These are phyloP conservation scores for Epinephelus moara DNA, from an alignment of 2,113 vertebrate genomes.

Conservation along the genomic window DNA sequence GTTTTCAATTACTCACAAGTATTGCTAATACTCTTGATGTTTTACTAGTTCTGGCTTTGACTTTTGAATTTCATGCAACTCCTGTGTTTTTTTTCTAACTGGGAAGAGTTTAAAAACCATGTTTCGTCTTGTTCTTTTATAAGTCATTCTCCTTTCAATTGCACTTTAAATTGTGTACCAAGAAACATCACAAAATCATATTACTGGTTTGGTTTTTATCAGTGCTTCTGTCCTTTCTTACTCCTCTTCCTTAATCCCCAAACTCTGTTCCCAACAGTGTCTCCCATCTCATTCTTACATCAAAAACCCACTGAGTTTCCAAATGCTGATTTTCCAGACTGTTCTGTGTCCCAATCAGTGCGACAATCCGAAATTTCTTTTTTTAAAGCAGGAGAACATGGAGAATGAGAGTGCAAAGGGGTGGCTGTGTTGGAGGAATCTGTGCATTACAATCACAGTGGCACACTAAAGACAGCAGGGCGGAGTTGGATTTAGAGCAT, in stretches of 20 bases:
- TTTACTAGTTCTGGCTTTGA: not conserved
- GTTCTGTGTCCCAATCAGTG: conserved; percentile 32
- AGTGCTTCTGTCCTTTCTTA: not conserved
- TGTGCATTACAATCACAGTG: conserved; percentile 45
- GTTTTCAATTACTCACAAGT: conserved; percentile 1
- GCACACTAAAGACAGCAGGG: conserved; percentile 42
- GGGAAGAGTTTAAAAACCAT: not conserved
- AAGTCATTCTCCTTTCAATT: not conserved
- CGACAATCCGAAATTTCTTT: conserved; percentile 29
- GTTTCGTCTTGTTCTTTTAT: not conserved
- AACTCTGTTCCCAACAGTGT: not conserved
- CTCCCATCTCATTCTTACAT: not conserved
- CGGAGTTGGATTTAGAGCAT: conserved; percentile 53
- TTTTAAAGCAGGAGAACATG: conserved; percentile 11
- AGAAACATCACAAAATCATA: not conserved
- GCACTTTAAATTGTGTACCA: too few species aligned
- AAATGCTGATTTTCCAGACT: conserved; percentile 27
- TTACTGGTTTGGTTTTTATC: not conserved
- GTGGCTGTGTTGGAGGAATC: not conserved
- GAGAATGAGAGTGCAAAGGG: not conserved
- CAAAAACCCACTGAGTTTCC: conserved; percentile 20
- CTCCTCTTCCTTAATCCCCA: not conserved
- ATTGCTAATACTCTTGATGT: not conserved
- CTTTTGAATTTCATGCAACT: not conserved
- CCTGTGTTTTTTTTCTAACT: too few species aligned